A percentile compares a stretch with the other conserved stretches of the same genome.
Evolutionary conservation across 2,888 invertebrate species (phyloP).

Genomic region (Camponotus fellah): DNA sequence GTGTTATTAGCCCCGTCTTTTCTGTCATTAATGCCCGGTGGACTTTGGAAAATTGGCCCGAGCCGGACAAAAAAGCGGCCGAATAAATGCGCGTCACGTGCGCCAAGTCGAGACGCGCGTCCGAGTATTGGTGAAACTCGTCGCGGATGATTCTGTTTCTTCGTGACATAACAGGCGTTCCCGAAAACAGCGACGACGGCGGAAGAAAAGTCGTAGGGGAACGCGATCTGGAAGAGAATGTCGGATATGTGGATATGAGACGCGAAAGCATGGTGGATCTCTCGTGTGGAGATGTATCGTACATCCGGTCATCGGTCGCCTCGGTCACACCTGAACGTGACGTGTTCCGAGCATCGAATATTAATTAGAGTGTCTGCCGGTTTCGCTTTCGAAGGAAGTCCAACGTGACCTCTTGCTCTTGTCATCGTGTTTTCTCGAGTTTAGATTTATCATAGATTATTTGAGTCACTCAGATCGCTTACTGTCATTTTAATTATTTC

Average conservation of each 20-base stretch:
- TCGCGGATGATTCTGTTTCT: slow-evolving; percentile 70
- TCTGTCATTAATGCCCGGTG: slow-evolving; percentile 79
- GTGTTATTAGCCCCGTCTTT: slow-evolving; percentile 79
- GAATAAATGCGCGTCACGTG: slow-evolving; percentile 85
- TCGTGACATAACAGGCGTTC: slow-evolving; percentile 77
- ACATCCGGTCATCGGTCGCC: slow-evolving; percentile 62
- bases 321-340: slow-evolving; percentile 58
- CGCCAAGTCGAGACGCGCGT: slow-evolving; percentile 78
- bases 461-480: background rate
- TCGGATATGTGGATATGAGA: slow-evolving; percentile 39
- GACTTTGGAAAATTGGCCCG: slow-evolving; percentile 82
- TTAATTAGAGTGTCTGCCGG: slow-evolving; percentile 62
- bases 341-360: slow-evolving; percentile 66
- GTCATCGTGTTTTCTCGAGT: background rate
- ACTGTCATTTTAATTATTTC: background rate
- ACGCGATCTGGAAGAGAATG: background rate
- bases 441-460: background rate
- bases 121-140: slow-evolving; percentile 81
- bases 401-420: slow-evolving; percentile 16
- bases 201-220: background rate
- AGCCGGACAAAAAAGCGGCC: slow-evolving; percentile 66
- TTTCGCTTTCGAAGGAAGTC: slow-evolving; percentile 60
- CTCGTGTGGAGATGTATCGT: slow-evolving; percentile 63
- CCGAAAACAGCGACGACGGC: slow-evolving; percentile 65
- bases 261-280: slow-evolving; percentile 69